Conservation (phyloP, 2,888 invertebrate genomes). For the Mythimna loreyi region DNA sequence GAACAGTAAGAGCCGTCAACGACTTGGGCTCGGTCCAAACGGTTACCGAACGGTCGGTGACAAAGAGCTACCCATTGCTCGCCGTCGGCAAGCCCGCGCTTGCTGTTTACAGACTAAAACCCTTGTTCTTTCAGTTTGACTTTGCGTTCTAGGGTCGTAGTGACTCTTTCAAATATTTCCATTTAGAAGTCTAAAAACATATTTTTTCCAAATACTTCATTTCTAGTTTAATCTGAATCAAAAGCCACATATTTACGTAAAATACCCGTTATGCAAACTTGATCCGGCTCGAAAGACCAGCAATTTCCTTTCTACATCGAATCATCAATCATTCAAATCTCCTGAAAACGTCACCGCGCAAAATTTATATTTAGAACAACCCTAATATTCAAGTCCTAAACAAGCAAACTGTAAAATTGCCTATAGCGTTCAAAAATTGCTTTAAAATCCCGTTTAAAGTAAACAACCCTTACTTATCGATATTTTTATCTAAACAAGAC, state of each 20-base stretch:
- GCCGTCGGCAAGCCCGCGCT: too few relatives aligned
- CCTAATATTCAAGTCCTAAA: conserved; percentile 24
- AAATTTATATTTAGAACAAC: conserved; percentile 22
- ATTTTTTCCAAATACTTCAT: not conserved
- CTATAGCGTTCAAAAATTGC: conserved; percentile 35
- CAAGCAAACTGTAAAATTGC: conserved; percentile 29
- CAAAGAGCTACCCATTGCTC: too few relatives aligned
- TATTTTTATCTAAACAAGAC: conserved; percentile 64
- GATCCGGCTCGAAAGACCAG: not conserved
- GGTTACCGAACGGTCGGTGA: too few relatives aligned
- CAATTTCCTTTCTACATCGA: not conserved
- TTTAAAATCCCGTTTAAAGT: conserved; percentile 45
- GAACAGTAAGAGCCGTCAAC: too few relatives aligned
- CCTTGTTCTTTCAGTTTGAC: too few relatives aligned
- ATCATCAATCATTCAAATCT: not conserved
- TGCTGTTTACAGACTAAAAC: too few relatives aligned
- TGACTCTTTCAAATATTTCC: too few relatives aligned
- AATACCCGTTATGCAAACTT: not conserved
- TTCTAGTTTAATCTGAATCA: not conserved
- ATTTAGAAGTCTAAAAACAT: not conserved
- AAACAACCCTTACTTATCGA: conserved; percentile 63
- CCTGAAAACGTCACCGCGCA: conserved; percentile 2
- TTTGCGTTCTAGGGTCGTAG: too few relatives aligned
- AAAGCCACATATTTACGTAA: too few relatives aligned
- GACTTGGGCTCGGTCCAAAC: too few relatives aligned